phyloP scores from a whole-genome alignment of 2,797 vertebrate genomes.

The Acanthis flammea region DNA sequence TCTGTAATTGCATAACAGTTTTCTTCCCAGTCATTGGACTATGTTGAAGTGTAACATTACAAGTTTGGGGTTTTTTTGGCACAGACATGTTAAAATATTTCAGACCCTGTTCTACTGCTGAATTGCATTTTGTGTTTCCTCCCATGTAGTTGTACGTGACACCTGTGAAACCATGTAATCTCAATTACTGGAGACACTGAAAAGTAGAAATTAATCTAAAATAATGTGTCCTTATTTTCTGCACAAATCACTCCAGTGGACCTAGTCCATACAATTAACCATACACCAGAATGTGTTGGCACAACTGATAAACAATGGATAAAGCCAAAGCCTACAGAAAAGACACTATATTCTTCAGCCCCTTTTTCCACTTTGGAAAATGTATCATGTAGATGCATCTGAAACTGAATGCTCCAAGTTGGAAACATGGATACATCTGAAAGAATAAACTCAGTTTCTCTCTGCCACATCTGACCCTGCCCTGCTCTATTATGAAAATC shows the following conservation, averaged over 20 bases:
- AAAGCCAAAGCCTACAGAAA: not conserved
- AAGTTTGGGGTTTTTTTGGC: not conserved
- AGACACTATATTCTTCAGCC: not conserved
- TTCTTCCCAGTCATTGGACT: not conserved
- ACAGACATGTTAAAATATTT: not conserved
- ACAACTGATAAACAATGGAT: no score
- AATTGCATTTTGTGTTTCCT: not conserved
- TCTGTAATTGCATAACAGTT: not conserved
- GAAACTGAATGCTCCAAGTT: not conserved
- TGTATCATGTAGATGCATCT: not conserved
- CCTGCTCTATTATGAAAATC: not conserved
- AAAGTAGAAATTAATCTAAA: not conserved
- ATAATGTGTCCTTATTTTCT: not conserved
- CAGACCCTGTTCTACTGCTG: not conserved
- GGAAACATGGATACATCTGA: not conserved
- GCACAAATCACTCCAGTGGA: not conserved
- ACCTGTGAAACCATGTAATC: not conserved
- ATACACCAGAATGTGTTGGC: not conserved
- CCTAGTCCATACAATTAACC: not conserved
- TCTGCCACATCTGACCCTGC: not conserved
- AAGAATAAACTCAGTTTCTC: not conserved
- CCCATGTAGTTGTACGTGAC: not conserved
- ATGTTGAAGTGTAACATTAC: not conserved
- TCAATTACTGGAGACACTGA: not conserved
- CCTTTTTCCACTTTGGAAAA: not conserved